Evolutionary conservation across 2,888 invertebrate species (phyloP).

Genomic region (Cataglyphis cursor): DNA sequence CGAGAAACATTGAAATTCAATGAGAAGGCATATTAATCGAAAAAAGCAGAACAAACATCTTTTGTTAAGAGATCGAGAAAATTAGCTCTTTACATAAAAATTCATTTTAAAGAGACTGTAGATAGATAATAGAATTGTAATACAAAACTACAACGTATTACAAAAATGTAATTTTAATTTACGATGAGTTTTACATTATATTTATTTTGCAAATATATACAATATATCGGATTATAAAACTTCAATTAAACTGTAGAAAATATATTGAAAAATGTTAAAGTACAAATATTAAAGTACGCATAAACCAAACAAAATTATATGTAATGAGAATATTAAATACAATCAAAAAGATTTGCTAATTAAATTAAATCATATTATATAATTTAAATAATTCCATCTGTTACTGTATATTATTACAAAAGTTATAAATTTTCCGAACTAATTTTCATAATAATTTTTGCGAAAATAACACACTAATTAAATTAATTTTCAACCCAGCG

Average conservation of each 20-base stretch:
- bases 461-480: neutral
- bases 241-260: neutral
- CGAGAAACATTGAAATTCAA: slow-evolving; percentile 39
- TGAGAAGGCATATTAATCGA: neutral
- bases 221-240: neutral
- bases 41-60: slow-evolving; percentile 24
- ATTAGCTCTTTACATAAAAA: slow-evolving; percentile 16
- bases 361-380: neutral
- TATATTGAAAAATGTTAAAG: slow-evolving; percentile 1
- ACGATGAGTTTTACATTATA: neutral
- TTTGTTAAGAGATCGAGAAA: neutral
- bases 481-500: neutral
- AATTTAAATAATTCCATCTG: neutral
- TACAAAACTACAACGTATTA: neutral
- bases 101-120: slow-evolving; percentile 1
- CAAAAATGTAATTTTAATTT: slow-evolving; percentile 4
- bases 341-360: neutral
- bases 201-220: slow-evolving; percentile 2
- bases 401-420: neutral
- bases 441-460: neutral
- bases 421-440: neutral
- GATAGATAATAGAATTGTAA: neutral
- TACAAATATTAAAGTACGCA: too few relatives aligned
- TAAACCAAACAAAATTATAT: neutral
- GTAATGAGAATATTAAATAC: neutral